These are phyloP conservation scores for Drosophila testacea DNA, from an alignment of 2,888 invertebrate genomes.

Conservation along the genomic window DNA sequence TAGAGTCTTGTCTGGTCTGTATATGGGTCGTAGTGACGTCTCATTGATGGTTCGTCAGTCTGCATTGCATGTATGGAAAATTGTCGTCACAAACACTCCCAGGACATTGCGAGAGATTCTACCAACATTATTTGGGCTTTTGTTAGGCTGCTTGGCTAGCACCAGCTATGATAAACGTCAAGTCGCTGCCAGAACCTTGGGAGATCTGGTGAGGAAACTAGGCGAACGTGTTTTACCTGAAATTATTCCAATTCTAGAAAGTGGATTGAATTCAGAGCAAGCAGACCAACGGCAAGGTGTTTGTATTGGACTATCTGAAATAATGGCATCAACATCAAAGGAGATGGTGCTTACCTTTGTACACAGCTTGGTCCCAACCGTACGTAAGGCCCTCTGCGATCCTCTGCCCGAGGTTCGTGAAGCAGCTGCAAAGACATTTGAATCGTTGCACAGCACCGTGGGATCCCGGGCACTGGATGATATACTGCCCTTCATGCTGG, in stretches of 20 bases:
- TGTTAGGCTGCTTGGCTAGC: slow-evolving; percentile 97
- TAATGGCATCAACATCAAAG: slow-evolving; percentile 97
- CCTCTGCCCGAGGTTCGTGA: slow-evolving; percentile 95
- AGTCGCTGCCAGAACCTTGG: slow-evolving; percentile 97
- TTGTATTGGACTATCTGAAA: slow-evolving; percentile 98
- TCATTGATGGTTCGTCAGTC: slow-evolving; percentile 98
- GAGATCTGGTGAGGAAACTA: slow-evolving; percentile 97
- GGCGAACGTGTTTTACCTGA: slow-evolving; percentile 99
- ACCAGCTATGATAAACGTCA: slow-evolving; percentile 98
- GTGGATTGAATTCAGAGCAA: slow-evolving; percentile 95
- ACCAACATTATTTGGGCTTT: slow-evolving; percentile 95
- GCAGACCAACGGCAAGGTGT: slow-evolving; percentile 99
- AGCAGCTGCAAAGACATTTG: slow-evolving; percentile 98
- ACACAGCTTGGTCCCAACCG: slow-evolving; percentile 95
- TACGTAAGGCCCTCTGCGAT: slow-evolving; percentile 97
- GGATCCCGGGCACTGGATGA: slow-evolving; percentile 98
- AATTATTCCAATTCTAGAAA: slow-evolving; percentile 98
- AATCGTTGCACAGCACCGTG: slow-evolving; percentile 96
- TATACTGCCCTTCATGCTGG: slow-evolving; percentile 96
- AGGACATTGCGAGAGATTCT: slow-evolving; percentile 97
- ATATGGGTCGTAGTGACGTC: slow-evolving; percentile 99
- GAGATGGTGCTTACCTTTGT: slow-evolving; percentile 97
- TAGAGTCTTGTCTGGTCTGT: slow-evolving; percentile 96
- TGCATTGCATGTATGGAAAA: slow-evolving; percentile 99
- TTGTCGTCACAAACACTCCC: slow-evolving; percentile 99